phyloP scores from a whole-genome alignment of 2,113 vertebrate species.

The Odobenus rosmarus region DNA sequence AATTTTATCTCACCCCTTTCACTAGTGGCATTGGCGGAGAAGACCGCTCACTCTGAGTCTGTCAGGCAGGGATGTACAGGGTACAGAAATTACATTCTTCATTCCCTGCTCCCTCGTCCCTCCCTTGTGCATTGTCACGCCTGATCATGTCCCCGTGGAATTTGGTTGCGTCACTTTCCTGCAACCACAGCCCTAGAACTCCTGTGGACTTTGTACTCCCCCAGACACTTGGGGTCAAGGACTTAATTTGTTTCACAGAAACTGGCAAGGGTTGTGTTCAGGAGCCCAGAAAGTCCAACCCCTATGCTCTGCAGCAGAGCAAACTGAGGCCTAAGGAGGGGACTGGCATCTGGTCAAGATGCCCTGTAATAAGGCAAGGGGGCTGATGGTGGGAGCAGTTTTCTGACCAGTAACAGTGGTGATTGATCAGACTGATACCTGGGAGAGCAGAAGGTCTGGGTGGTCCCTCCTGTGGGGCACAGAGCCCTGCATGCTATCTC shows the following conservation, averaged over 20 bases:
- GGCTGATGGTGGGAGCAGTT: neutral
- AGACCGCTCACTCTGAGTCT: neutral
- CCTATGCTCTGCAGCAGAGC: neutral
- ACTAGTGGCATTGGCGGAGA: neutral
- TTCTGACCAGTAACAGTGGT: constrained; percentile 8
- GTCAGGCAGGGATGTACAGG: neutral
- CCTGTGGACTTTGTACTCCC: constrained; percentile 36
- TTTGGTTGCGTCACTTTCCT: constrained; percentile 67
- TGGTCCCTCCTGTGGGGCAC: neutral
- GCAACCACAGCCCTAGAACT: constrained; percentile 41
- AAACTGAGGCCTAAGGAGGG: constrained; percentile 18
- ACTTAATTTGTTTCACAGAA: constrained; percentile 53
- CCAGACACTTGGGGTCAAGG: constrained; percentile 59
- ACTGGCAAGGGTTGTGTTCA: neutral
- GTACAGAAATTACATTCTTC: constrained; percentile 46
- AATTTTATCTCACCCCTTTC: neutral
- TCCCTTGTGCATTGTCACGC: neutral
- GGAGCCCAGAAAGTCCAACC: neutral
- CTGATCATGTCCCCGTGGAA: constrained; percentile 72
- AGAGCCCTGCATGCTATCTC: neutral
- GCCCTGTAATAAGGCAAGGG: neutral
- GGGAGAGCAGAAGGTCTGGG: constrained; percentile 36
- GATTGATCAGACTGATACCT: neutral
- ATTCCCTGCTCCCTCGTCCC: constrained; percentile 24
- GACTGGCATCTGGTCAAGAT: neutral